phyloP scores from a whole-genome alignment of 2,113 vertebrate species.

The Grus americana region DNA sequence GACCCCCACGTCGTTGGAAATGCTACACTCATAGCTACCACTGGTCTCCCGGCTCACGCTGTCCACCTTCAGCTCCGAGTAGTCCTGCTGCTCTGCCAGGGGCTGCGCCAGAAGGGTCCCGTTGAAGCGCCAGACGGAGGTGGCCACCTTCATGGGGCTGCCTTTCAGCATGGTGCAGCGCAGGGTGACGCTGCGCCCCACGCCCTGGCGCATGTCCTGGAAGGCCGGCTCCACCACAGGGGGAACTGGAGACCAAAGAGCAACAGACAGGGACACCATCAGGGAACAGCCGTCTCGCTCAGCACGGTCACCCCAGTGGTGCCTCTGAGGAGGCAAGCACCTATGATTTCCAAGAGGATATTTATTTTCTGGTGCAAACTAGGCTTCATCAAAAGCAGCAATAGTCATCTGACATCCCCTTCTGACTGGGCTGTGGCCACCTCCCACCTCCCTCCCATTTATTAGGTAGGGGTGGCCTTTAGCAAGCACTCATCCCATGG shows the following conservation, averaged over 20 bases:
- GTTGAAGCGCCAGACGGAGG: constrained; percentile 87
- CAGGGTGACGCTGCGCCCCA: constrained; percentile 81
- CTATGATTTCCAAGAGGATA: neutral
- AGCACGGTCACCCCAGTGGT: fast-evolving
- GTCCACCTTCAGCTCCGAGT: constrained; percentile 86
- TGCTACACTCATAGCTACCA: constrained; percentile 88
- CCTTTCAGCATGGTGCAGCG: constrained; percentile 87
- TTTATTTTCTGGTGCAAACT: neutral
- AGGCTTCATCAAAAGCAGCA: neutral
- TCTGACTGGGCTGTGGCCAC: neutral
- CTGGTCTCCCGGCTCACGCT: constrained; percentile 83
- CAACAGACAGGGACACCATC: neutral
- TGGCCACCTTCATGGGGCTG: constrained; percentile 86
- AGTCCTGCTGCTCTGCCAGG: constrained; percentile 80
- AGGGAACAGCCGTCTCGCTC: neutral
- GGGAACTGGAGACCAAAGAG: constrained; percentile 76
- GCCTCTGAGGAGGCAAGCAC: neutral
- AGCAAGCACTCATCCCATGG: neutral
- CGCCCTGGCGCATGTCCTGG: constrained; percentile 86
- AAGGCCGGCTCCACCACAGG: constrained; percentile 88
- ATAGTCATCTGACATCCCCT: fast-evolving
- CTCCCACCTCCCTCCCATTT: neutral
- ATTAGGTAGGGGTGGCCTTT: neutral
- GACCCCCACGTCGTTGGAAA: constrained; percentile 90
- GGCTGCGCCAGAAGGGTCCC: constrained; percentile 78